Percentiles rank a stretch among this genome's conserved stretches.
phyloP scores from a whole-genome alignment of 2,888 invertebrate species.

The Deilephila elpenor region DNA sequence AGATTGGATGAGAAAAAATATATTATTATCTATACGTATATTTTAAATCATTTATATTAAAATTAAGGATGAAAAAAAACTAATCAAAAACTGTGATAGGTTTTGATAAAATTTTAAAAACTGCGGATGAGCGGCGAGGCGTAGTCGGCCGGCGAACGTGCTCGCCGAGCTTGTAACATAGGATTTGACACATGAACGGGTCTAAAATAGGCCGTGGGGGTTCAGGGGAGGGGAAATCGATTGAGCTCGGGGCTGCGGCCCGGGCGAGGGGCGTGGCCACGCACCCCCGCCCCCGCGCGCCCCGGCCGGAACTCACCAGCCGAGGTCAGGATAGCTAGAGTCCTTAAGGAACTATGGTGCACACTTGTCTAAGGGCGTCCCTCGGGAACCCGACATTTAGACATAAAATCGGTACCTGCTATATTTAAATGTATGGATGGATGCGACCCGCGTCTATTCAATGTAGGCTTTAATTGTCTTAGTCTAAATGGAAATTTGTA shows the following conservation, averaged over 20 bases:
- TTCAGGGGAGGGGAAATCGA: slow-evolving; percentile 64
- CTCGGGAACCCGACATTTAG: slow-evolving; percentile 64
- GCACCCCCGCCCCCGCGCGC: slow-evolving; percentile 43
- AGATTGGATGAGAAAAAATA: slow-evolving; percentile 75
- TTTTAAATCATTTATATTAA: slow-evolving; percentile 83
- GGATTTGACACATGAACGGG: slow-evolving; percentile 49
- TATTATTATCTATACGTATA: slow-evolving; percentile 83
- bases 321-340: slow-evolving; percentile 50
- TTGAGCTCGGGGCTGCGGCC: slow-evolving; percentile 58
- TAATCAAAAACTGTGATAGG: slow-evolving; percentile 85
- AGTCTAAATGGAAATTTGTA: slow-evolving; percentile 83
- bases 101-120: slow-evolving; percentile 84
- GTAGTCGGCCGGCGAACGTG: slow-evolving; percentile 31
- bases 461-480: slow-evolving; percentile 83
- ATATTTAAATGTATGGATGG: slow-evolving; percentile 82
- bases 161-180: slow-evolving; percentile 49
- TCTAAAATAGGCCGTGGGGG: slow-evolving; percentile 38
- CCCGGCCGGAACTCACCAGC: slow-evolving; percentile 38
- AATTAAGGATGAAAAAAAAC: slow-evolving; percentile 80
- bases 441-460: slow-evolving; percentile 83
- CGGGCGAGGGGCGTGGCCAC: slow-evolving; percentile 33
- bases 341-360: slow-evolving; percentile 78
- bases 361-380: slow-evolving; percentile 74
- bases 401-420: slow-evolving; percentile 83
- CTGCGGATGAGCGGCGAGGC: slow-evolving; percentile 46